phyloP scores from a whole-genome alignment of 2,888 invertebrate genomes.

The Trypoxylon attenuatum region DNA sequence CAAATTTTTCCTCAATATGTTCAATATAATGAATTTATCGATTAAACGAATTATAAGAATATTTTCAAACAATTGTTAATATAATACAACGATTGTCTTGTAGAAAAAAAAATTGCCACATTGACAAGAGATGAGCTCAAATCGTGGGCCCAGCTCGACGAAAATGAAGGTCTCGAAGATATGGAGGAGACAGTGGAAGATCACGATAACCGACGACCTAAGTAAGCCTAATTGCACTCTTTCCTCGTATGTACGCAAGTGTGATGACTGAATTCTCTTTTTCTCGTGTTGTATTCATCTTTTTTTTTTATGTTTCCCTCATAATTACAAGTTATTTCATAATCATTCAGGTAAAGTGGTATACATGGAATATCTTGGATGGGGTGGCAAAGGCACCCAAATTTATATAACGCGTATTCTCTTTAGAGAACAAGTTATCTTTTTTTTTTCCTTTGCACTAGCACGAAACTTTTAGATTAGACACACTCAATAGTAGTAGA shows the following conservation, averaged over 20 bases:
- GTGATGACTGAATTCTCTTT: conserved; percentile 36
- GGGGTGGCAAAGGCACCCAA: too few species aligned
- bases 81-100: conserved; percentile 10
- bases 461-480: neutral
- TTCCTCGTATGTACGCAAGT: conserved; percentile 38
- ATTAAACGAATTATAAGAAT: too few species aligned
- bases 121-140: conserved; percentile 81
- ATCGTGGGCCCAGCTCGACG: conserved; percentile 77
- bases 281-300: too few species aligned
- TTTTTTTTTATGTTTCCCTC: conserved; percentile 26
- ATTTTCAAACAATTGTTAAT: neutral
- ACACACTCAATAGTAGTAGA: neutral
- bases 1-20: too few species aligned
- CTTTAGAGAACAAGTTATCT: too few species aligned
- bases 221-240: conserved; percentile 63
- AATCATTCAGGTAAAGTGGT: too few species aligned
- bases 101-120: conserved; percentile 88
- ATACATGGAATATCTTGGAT: too few species aligned
- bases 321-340: too few species aligned
- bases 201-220: conserved; percentile 70
- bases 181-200: conserved; percentile 66
- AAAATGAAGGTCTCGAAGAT: conserved; percentile 77
- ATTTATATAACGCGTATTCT: too few species aligned
- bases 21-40: too few species aligned
- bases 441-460: neutral